Evolutionary conservation across 92 coral and sea anemone species (phyloP).

Genomic region (Epizoanthus rinbou): DNA sequence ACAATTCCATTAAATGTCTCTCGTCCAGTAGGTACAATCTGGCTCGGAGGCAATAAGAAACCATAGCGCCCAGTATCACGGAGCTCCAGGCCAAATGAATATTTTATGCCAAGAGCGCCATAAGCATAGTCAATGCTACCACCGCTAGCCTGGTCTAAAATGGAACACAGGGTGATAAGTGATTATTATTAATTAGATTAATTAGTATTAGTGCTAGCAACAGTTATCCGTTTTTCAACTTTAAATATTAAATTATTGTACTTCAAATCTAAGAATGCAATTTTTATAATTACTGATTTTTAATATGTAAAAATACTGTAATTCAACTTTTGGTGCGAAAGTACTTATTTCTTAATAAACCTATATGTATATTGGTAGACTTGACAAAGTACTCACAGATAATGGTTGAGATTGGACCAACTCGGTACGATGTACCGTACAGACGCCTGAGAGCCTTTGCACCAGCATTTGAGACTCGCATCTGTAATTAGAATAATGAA

Average conservation of each 20-base stretch:
- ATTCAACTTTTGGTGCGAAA: no score
- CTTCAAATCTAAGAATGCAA: no score
- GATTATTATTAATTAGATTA: no score
- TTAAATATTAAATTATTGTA: no score
- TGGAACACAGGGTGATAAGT: neutral
- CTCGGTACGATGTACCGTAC: slow-evolving; percentile 48
- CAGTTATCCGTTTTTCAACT: no score
- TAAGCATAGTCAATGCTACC: slow-evolving; percentile 81
- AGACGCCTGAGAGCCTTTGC: slow-evolving; percentile 58
- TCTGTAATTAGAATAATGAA: slow-evolving; percentile 15
- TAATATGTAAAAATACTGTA: no score
- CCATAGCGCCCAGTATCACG: slow-evolving; percentile 78
- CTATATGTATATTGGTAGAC: neutral
- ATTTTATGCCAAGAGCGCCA: slow-evolving; percentile 66
- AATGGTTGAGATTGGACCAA: slow-evolving; percentile 71
- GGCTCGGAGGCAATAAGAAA: slow-evolving; percentile 66
- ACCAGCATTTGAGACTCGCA: slow-evolving; percentile 58
- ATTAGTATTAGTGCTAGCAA: no score
- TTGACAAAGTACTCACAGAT: slow-evolving; percentile 62
- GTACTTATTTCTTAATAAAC: no score
- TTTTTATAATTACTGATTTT: no score
- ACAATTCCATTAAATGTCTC: slow-evolving; percentile 78
- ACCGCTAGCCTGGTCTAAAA: slow-evolving; percentile 68
- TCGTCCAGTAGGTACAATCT: slow-evolving; percentile 69
- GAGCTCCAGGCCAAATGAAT: slow-evolving; percentile 78